Conservation (phyloP, 2,113 vertebrate genomes). For the Eubucco bourcierii region DNA sequence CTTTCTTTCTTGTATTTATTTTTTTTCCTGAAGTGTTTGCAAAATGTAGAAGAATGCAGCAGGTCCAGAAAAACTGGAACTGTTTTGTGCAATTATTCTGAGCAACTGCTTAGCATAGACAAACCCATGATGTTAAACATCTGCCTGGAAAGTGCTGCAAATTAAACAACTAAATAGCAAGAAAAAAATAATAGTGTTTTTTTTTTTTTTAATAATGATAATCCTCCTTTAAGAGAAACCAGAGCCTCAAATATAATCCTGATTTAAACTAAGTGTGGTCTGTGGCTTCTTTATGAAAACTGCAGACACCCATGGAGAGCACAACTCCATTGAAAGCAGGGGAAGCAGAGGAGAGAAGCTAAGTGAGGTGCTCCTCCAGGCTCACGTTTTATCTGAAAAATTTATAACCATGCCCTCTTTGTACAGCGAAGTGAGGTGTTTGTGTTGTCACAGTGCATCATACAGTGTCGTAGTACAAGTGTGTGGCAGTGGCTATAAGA, state of each 20-base stretch:
- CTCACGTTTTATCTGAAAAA: background rate
- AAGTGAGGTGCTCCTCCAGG: background rate
- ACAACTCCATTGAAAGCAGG: background rate
- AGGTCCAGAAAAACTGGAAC: conserved; percentile 81
- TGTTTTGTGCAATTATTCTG: conserved; percentile 54
- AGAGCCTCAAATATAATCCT: background rate
- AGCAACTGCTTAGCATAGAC: background rate
- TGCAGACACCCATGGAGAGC: background rate
- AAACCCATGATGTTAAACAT: background rate
- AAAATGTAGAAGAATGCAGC: conserved; percentile 73
- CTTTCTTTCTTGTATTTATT: too few species aligned
- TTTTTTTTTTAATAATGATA: background rate
- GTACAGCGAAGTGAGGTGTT: background rate
- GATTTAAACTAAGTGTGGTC: background rate
- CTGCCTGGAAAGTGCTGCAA: background rate
- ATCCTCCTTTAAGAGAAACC: background rate
- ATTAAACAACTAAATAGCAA: background rate
- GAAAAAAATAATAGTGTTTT: background rate
- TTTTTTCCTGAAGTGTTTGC: conserved; percentile 28
- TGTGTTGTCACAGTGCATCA: background rate
- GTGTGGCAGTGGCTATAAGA: background rate
- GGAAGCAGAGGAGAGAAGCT: background rate
- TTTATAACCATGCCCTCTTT: background rate
- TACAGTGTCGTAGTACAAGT: fast-evolving
- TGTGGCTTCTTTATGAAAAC: background rate